Percentiles rank a stretch among this genome's conserved stretches.
Conservation (phyloP, 2,888 invertebrate genomes). For the Orthosia incerta region DNA sequence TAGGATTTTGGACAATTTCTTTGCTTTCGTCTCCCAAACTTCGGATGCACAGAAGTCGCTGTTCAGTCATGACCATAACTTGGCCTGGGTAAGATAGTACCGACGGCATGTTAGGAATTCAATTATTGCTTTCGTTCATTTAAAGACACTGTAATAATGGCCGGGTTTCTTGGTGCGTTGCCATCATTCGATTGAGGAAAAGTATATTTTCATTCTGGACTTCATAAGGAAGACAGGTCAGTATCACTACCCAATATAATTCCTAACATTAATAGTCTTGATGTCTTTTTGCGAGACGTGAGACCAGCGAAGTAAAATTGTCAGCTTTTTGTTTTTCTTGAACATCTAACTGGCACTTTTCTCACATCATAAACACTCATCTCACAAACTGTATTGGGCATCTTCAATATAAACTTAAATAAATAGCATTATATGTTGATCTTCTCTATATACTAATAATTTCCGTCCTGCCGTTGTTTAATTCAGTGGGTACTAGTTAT, state of each 20-base stretch:
- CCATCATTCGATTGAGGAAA: conserved; percentile 70
- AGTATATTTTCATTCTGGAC: conserved; percentile 54
- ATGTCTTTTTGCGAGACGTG: conserved; percentile 31
- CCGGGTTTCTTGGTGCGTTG: conserved; percentile 74
- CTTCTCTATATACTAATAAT: conserved; percentile 50
- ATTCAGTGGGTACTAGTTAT: conserved; percentile 58
- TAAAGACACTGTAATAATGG: conserved; percentile 52
- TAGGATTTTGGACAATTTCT: conserved; percentile 32
- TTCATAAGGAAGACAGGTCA: conserved; percentile 71
- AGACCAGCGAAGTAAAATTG: conserved; percentile 17
- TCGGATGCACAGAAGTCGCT: conserved; percentile 66
- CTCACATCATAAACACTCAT: conserved; percentile 33
- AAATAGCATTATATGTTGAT: conserved; percentile 59
- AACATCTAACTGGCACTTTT: conserved; percentile 22
- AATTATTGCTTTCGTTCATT: conserved; percentile 65
- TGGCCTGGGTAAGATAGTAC: conserved; percentile 52
- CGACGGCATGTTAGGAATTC: conserved; percentile 57
- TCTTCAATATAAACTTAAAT: conserved; percentile 51
- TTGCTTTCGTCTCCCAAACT: conserved; percentile 8
- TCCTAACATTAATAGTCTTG: conserved; percentile 44
- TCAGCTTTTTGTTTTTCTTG: conserved; percentile 7
- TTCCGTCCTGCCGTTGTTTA: conserved; percentile 50
- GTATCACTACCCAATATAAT: conserved; percentile 47
- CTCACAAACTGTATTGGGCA: conserved; percentile 38
- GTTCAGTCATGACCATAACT: conserved; percentile 60